Percentiles rank a stretch among this genome's conserved stretches.
Conservation (phyloP, 2,888 invertebrate genomes). For the Yponomeuta cagnagella region DNA sequence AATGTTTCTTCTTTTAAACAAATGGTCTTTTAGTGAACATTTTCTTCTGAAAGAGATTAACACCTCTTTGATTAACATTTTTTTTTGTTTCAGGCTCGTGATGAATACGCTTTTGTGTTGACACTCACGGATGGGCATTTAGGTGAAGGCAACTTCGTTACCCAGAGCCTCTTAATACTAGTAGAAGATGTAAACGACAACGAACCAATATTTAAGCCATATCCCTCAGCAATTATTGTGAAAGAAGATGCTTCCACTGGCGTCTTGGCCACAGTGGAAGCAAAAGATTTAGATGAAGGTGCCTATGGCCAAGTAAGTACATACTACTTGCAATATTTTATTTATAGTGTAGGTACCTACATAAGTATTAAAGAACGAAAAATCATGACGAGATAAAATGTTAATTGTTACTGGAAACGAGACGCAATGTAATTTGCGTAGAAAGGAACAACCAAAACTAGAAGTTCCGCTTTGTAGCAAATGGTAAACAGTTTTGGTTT, state of each 20-base stretch:
- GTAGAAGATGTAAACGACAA: slow-evolving; percentile 96
- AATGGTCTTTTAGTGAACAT: no score
- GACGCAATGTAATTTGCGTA: neutral
- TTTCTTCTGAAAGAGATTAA: no score
- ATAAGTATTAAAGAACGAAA: no score
- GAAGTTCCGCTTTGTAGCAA: neutral
- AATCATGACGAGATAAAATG: no score
- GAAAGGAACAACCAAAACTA: neutral
- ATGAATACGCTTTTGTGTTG: slow-evolving; percentile 91
- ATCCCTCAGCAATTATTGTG: slow-evolving; percentile 87
- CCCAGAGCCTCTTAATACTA: slow-evolving; percentile 89
- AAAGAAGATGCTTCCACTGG: slow-evolving; percentile 87
- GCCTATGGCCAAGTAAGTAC: slow-evolving; percentile 87
- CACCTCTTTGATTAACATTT: neutral
- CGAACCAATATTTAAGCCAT: slow-evolving; percentile 90
- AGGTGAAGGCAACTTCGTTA: slow-evolving; percentile 91
- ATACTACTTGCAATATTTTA: neutral
- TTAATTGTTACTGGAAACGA: neutral
- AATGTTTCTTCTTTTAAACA: no score
- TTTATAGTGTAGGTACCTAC: no score
- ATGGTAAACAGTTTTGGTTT: neutral
- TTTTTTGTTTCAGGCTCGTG: slow-evolving; percentile 78
- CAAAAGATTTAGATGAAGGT: slow-evolving; percentile 92
- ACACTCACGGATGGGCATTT: slow-evolving; percentile 92
- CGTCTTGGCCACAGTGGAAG: slow-evolving; percentile 86